Evolutionary conservation across 2,888 invertebrate species (phyloP).

Genomic region (Aphodius sticticus): DNA sequence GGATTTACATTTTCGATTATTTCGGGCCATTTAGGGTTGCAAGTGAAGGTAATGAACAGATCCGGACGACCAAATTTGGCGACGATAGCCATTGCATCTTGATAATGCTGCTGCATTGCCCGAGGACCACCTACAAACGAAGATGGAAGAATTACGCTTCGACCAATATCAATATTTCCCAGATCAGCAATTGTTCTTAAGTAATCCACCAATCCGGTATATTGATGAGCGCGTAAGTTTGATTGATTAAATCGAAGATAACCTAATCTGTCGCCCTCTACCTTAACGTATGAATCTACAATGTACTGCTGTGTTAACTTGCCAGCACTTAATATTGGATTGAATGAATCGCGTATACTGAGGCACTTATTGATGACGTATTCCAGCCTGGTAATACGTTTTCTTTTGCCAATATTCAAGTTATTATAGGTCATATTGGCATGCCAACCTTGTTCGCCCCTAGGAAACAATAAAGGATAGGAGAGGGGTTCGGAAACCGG

Average conservation of each 20-base stretch:
- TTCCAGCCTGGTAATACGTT: constrained; percentile 15
- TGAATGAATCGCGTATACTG: constrained; percentile 21
- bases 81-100: constrained; percentile 59
- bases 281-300: constrained; percentile 27
- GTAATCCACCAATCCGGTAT: constrained; percentile 44
- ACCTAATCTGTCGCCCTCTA: constrained; percentile 25
- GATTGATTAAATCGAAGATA: constrained; percentile 29
- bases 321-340: constrained; percentile 15
- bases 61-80: constrained; percentile 51
- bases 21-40: constrained; percentile 58
- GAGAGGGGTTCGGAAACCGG: constrained; percentile 26
- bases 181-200: constrained; percentile 43
- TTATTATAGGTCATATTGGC: background rate
- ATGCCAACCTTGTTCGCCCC: constrained; percentile 32
- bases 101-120: constrained; percentile 53
- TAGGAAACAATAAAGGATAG: constrained; percentile 33
- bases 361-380: constrained; percentile 24
- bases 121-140: constrained; percentile 45
- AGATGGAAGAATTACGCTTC: constrained; percentile 44
- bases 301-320: too few relatives aligned
- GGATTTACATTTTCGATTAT: constrained; percentile 50
- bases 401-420: background rate
- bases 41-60: constrained; percentile 59
- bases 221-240: constrained; percentile 20
- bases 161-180: constrained; percentile 44